phyloP scores from a whole-genome alignment of 1,140 invertebrate genomes.

The Sipha flava region DNA sequence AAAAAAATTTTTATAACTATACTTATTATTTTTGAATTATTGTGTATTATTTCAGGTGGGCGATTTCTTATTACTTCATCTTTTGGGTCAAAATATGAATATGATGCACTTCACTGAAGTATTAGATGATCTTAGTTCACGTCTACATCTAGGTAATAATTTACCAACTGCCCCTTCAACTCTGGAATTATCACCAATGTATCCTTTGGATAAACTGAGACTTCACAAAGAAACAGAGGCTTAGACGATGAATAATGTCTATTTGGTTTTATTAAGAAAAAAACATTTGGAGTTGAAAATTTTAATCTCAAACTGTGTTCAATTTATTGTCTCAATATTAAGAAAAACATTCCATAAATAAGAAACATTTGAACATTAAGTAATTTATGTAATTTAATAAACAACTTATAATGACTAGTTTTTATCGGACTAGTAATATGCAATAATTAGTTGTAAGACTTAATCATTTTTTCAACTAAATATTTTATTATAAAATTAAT shows the following conservation, averaged over 20 bases:
- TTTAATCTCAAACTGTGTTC: slow-evolving; percentile 24
- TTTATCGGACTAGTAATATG: not conserved
- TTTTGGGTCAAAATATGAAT: slow-evolving; percentile 78
- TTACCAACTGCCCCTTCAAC: slow-evolving; percentile 72
- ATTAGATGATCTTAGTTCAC: slow-evolving; percentile 54
- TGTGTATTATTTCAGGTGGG: slow-evolving; percentile 53
- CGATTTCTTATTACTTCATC: slow-evolving; percentile 71
- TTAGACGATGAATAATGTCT: slow-evolving; percentile 45
- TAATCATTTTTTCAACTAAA: not conserved
- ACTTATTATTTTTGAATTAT: not conserved
- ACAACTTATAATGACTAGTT: not conserved
- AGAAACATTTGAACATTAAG: not conserved
- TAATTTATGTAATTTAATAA: not conserved
- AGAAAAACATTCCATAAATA: not conserved
- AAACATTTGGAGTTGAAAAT: not conserved
- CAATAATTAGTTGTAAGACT: not conserved
- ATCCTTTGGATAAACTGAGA: slow-evolving; percentile 57
- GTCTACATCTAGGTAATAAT: slow-evolving; percentile 59
- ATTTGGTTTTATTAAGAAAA: not conserved
- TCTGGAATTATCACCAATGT: slow-evolving; percentile 73
- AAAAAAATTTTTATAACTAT: not conserved
- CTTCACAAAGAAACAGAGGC: slow-evolving; percentile 72
- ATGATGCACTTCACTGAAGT: slow-evolving; percentile 68
- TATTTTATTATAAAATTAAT: not conserved
- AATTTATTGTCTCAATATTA: not conserved